phyloP scores from a whole-genome alignment of 1,140 invertebrate genomes.

The Pissodes strobi region DNA sequence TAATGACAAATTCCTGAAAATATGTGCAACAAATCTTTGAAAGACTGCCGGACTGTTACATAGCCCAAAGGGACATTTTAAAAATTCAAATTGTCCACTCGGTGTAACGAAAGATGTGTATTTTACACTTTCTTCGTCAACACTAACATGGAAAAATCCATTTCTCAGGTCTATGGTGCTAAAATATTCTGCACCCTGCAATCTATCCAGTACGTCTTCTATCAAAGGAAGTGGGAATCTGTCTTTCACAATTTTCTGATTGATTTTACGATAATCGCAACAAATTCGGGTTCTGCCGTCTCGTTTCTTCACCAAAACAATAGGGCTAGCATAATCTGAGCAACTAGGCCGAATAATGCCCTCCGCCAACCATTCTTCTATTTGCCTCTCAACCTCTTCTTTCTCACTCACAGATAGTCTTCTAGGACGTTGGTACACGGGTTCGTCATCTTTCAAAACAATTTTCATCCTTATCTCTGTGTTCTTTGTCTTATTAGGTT shows the following conservation, averaged over 20 bases:
- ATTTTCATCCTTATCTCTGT: constrained; percentile 33
- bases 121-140: constrained; percentile 42
- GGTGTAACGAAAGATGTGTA: no score
- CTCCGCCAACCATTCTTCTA: constrained; percentile 34
- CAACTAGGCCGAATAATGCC: constrained; percentile 41
- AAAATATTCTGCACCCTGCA: constrained; percentile 37
- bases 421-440: constrained; percentile 47
- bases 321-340: constrained; percentile 56
- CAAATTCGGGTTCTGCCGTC: constrained; percentile 55
- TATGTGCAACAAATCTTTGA: constrained; percentile 35
- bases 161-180: constrained; percentile 52
- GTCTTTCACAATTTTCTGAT: no score
- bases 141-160: constrained; percentile 50
- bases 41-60: constrained; percentile 34
- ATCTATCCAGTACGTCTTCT: constrained; percentile 39
- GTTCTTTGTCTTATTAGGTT: constrained; percentile 22
- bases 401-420: constrained; percentile 44
- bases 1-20: constrained; percentile 43
- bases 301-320: background rate
- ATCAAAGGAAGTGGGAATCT: no score
- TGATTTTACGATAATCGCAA: constrained; percentile 59
- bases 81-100: constrained; percentile 57
- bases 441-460: constrained; percentile 34
- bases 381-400: constrained; percentile 39
- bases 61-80: constrained; percentile 53